These are phyloP conservation scores for Synanthedon andrenaeformis DNA, from an alignment of 2,888 invertebrate genomes.

Conservation along the genomic window DNA sequence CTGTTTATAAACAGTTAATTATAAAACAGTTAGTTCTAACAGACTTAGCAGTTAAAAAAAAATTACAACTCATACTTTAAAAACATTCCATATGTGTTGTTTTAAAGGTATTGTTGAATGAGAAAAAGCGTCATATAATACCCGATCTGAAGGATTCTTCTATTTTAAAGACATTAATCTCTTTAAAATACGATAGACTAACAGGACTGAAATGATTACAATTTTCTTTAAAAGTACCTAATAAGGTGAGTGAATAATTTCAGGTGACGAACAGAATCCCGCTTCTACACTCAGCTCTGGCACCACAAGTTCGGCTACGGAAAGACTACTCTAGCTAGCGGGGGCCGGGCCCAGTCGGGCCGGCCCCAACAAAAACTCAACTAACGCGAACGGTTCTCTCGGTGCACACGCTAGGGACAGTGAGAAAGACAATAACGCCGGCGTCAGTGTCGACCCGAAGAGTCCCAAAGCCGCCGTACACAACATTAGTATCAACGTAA, in stretches of 20 bases:
- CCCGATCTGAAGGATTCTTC: too few relatives aligned
- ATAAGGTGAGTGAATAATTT: constrained; percentile 4
- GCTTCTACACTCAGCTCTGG: constrained; percentile 73
- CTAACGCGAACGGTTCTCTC: constrained; percentile 24
- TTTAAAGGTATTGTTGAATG: too few relatives aligned
- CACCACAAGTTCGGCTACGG: constrained; percentile 78
- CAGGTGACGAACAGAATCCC: constrained; percentile 64
- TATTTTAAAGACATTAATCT: too few relatives aligned
- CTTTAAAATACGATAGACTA: too few relatives aligned
- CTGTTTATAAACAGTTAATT: too few relatives aligned
- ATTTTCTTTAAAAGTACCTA: neutral
- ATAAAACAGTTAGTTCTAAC: too few relatives aligned
- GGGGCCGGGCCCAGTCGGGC: constrained; percentile 73
- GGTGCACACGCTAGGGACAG: constrained; percentile 29
- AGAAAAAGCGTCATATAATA: too few relatives aligned
- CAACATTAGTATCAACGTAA: constrained; percentile 58
- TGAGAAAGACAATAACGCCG: constrained; percentile 27
- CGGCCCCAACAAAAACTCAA: constrained; percentile 60
- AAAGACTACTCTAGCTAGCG: constrained; percentile 82
- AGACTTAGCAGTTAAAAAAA: too few relatives aligned
- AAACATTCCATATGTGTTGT: too few relatives aligned
- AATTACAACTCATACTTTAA: too few relatives aligned
- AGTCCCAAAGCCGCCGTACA: constrained; percentile 25
- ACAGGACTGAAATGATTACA: neutral
- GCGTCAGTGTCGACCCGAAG: constrained; percentile 13